Conservation (phyloP, 2,888 invertebrate genomes). For the Crepidodera aurea region DNA sequence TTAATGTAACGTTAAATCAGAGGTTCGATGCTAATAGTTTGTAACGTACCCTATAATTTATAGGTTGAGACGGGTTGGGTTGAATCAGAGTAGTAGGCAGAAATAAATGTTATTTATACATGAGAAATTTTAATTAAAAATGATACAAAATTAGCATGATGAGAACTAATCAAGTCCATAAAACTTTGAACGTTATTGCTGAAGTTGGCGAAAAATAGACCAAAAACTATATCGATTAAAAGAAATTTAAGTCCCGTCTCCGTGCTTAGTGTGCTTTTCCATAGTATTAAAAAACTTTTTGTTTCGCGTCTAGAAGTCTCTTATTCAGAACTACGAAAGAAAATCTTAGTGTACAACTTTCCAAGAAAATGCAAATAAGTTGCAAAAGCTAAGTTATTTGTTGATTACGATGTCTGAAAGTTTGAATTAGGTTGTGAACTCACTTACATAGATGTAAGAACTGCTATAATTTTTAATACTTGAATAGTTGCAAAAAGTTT, state of each 20-base stretch:
- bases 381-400: constrained; percentile 27
- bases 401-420: constrained; percentile 29
- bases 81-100: too few relatives aligned
- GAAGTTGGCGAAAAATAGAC: not conserved
- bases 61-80: too few relatives aligned
- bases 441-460: constrained; percentile 24
- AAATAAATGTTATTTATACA: too few relatives aligned
- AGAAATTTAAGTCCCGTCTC: not conserved
- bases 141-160: not conserved
- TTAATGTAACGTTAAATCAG: too few relatives aligned
- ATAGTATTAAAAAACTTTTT: constrained; percentile 29
- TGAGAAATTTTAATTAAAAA: too few relatives aligned
- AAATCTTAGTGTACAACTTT: constrained; percentile 21
- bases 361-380: constrained; percentile 28
- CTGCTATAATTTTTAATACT: constrained; percentile 24
- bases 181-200: not conserved
- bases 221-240: constrained; percentile 7
- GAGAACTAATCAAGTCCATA: not conserved
- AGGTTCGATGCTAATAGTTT: too few relatives aligned
- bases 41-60: too few relatives aligned
- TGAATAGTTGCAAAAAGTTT: constrained; percentile 13
- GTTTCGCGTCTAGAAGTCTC: constrained; percentile 20
- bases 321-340: constrained; percentile 9
- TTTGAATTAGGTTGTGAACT: constrained; percentile 28
- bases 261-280: not conserved